Evolutionary conservation across 2,888 invertebrate species (phyloP), one percentile per base, ranked within the genome.

Genomic region (Molanna angustata): DNA sequence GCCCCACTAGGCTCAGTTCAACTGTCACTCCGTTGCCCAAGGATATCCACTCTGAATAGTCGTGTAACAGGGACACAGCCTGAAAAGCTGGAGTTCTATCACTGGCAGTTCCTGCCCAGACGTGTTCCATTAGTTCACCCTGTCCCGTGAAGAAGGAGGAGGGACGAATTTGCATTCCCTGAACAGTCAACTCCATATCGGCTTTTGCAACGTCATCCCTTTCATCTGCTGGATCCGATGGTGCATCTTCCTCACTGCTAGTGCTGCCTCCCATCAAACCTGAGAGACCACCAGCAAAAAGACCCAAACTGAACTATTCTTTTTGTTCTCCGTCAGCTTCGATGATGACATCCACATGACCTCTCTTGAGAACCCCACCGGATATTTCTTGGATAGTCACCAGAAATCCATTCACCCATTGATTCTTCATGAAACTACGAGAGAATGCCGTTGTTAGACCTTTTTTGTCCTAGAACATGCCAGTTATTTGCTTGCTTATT

Each of bases 91-190:
- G 81, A 0, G 89, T 89, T 41, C 83, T 78, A 43, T 87, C 85
- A 0, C 90, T 88, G 1, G 86, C 90, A 0, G 89, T 88, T 1
- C 91, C 92, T 20, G 88, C 85, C 90, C 90, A 93, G 0, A 91
- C 85, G 62, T 91, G 90, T 0, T 89, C 84, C 90, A 93, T 90
- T 2, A 93, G 73, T 61, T 91, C 90, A 0, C 86, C 80, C 63
- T 89, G 86, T 0, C 91, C 88, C 4, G 76, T 79, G 69, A 93
- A 93, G 66, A 93, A 92, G 1, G 86, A 78, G 56, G 90, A 84
- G 0, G 92, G 91, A 35, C 91, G 73, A 20, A 91, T 71, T 45
- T 86, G 82, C 0, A 86, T 84, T 4, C 85, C 90, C 60, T 89
- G 73, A 2, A 92, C 76, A 1, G 83, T 79, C 4, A 93, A 75